These are phyloP conservation scores for Caiman crocodilus DNA, from an alignment of 2,797 vertebrate genomes.

Conservation along the genomic window DNA sequence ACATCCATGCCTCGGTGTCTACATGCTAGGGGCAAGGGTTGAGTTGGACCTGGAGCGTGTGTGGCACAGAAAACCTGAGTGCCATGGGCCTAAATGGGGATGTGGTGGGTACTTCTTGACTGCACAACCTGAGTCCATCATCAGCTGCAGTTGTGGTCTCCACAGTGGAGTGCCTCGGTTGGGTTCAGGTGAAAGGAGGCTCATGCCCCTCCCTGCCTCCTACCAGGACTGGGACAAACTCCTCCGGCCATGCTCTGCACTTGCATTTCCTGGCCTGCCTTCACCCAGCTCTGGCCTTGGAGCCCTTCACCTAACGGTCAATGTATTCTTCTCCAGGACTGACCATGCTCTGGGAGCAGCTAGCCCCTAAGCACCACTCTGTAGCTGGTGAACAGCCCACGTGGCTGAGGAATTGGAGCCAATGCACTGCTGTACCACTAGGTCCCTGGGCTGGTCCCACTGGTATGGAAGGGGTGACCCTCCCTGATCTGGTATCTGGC, in stretches of 20 bases:
- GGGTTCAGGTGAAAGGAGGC: too few relatives aligned
- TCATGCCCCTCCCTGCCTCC: too few relatives aligned
- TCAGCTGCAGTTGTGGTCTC: too few relatives aligned
- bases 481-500: background rate
- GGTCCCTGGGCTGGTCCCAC: background rate
- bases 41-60: background rate
- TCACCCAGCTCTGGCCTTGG: background rate
- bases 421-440: background rate
- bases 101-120: too few relatives aligned
- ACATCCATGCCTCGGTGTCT: background rate
- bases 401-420: background rate
- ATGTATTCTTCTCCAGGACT: background rate
- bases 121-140: too few relatives aligned
- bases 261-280: too few relatives aligned
- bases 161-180: too few relatives aligned
- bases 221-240: too few relatives aligned
- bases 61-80: too few relatives aligned
- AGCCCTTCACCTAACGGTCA: background rate
- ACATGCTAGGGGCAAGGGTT: background rate
- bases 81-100: too few relatives aligned
- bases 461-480: background rate
- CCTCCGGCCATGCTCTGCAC: too few relatives aligned
- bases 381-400: background rate
- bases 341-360: background rate
- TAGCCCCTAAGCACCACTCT: background rate